Evolutionary conservation across 2,797 vertebrate species (phyloP).

Genomic region (Phrynocephalus forsythii): DNA sequence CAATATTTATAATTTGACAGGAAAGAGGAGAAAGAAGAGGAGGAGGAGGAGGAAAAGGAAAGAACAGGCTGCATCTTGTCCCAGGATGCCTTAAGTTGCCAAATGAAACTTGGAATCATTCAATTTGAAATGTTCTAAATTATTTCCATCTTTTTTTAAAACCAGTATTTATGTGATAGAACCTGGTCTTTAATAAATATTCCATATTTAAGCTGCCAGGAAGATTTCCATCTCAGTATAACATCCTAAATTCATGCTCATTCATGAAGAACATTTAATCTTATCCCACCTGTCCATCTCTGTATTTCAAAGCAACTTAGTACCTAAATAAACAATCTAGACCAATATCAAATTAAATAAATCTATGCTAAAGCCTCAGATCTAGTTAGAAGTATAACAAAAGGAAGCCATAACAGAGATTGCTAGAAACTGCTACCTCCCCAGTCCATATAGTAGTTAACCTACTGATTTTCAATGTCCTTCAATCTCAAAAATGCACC

Average conservation of each 20-base stretch:
- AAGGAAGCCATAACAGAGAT: too few relatives aligned
- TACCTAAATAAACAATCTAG: constrained; percentile 6
- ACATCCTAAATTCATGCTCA: neutral
- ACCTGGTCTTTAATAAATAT: neutral
- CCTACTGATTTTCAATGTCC: too few relatives aligned
- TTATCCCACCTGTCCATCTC: neutral
- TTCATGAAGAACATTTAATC: constrained; percentile 1
- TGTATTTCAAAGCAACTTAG: neutral
- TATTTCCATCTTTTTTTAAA: constrained; percentile 15
- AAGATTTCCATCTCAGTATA: constrained; percentile 6
- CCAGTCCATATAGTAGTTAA: too few relatives aligned
- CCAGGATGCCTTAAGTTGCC: constrained; percentile 13
- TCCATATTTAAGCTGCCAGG: neutral
- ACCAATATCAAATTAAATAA: constrained; percentile 13
- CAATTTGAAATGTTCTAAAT: neutral
- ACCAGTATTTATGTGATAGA: constrained; percentile 1
- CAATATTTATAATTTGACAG: constrained; percentile 29
- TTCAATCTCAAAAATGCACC: too few relatives aligned
- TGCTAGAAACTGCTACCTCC: too few relatives aligned
- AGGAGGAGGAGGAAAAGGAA: neutral
- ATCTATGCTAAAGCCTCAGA: neutral
- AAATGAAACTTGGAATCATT: constrained; percentile 33
- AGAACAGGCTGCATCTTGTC: constrained; percentile 23
- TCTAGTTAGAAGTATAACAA: neutral
- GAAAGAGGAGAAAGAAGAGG: constrained; percentile 21